Evolutionary conservation across 2,888 invertebrate species (phyloP).

Genomic region (Drosophila conformis): DNA sequence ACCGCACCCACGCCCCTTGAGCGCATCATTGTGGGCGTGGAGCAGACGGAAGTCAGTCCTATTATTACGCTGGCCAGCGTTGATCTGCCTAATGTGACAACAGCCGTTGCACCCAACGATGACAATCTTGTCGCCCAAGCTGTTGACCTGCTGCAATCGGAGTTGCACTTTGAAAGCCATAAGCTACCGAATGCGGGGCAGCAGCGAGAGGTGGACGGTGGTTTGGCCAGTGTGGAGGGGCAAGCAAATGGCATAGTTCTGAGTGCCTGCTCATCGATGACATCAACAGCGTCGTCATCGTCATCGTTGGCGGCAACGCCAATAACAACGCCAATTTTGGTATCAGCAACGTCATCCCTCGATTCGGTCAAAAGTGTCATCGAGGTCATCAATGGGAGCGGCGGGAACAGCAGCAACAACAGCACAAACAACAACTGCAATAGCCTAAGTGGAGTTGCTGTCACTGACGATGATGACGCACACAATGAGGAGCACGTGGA

Average conservation of each 20-base stretch:
- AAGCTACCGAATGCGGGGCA: conserved; percentile 71
- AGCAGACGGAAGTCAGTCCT: conserved; percentile 48
- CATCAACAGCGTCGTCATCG: conserved; percentile 54
- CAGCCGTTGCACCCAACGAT: not conserved
- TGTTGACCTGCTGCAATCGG: conserved; percentile 58
- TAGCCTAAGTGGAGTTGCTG: conserved; percentile 11
- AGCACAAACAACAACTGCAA: conserved; percentile 15
- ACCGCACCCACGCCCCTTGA: conserved; percentile 76
- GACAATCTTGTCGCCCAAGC: conserved; percentile 46
- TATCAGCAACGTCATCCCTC: conserved; percentile 79
- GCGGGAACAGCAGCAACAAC: conserved; percentile 32
- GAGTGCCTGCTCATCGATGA: conserved; percentile 62
- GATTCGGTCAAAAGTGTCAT: conserved; percentile 79
- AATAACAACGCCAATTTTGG: conserved; percentile 72
- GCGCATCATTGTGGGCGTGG: conserved; percentile 84
- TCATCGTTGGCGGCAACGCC: conserved; percentile 56
- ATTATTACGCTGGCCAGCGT: conserved; percentile 76
- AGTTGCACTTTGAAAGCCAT: conserved; percentile 79
- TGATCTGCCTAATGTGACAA: conserved; percentile 66
- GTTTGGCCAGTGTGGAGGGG: not conserved
- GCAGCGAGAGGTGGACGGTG: conserved; percentile 40
- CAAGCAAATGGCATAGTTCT: conserved; percentile 32
- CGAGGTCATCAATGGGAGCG: conserved; percentile 59
- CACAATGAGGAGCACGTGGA: conserved; percentile 37
- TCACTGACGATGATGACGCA: conserved; percentile 6